Base-by-base conservation (phyloP, 2,797 vertebrate genomes). In the Hipposideros larvatus region DNA sequence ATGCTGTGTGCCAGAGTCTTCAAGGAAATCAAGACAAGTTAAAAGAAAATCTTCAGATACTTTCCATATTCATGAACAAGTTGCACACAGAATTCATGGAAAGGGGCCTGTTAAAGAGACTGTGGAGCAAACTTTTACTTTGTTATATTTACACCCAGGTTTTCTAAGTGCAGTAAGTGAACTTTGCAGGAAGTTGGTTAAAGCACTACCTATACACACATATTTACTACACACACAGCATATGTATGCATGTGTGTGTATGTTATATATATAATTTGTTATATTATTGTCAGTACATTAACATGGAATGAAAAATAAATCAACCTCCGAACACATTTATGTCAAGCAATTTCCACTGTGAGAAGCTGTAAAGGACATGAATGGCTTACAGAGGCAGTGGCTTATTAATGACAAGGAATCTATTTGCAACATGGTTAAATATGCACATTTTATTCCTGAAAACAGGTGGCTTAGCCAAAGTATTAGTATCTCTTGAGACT, bases 11-110 rank as follows among this genome's bases (percentile, higher is more conserved):
- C 91, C 96, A 96, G 74, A 75, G 90, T 97, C 95, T 97, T 98
- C 97, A 97, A 97, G 97, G 97, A 97, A 97, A 97, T 96, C 79
- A 94, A 95, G 96, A 91, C 82, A 94, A 77, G 88, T 95, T 89
- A 80, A 91, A 96, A 96, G 94, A 96, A 96, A 97, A 88, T 90
- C 55, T 93, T 92, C 94, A 97, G 89, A 88, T 91, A 75, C 34
- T 97, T 97, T 97, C 82, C 87, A 84, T 95, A 90, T 97, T 97
- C 85, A 84, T 96, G 94, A 95, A 91, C 75, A 96, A 96, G 51
- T 82, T 59, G 63, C 96, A 94, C 71, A 90, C 74, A 91, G 86
- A 86, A 97, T 94, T 97, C 90, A 89, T 91, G 90, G 85, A 94
- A 97, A 94, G 80, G 84, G 31, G 26, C 28, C 71, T 51, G 16